Evolutionary conservation across 2,113 vertebrate genomes (phyloP).

Genomic region (Symphodus melops): DNA sequence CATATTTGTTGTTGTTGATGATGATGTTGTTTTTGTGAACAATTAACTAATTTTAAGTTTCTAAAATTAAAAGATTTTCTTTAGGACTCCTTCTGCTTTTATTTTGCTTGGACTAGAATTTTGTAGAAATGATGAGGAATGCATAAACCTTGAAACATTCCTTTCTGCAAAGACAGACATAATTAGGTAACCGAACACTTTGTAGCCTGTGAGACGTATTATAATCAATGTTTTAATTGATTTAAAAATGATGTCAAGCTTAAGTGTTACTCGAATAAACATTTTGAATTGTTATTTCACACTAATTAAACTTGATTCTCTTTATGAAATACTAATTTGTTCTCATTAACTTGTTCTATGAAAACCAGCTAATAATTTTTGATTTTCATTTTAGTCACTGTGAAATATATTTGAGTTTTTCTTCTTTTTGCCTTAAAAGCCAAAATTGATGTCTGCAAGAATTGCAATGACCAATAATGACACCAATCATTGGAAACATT

Average conservation of each 20-base stretch:
- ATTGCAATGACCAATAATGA: background rate
- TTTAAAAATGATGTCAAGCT: background rate
- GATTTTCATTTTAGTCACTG: background rate
- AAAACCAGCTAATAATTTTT: background rate
- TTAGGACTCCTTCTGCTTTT: background rate
- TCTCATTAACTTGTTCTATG: background rate
- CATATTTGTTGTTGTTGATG: too few species aligned
- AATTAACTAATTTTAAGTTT: too few species aligned
- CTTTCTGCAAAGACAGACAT: background rate
- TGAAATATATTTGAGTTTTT: background rate
- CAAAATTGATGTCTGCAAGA: background rate
- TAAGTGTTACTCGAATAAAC: background rate
- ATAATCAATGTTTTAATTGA: background rate
- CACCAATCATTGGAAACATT: background rate
- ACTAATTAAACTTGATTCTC: background rate
- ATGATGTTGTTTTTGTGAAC: too few species aligned
- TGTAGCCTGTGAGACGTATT: background rate
- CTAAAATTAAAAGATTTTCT: background rate
- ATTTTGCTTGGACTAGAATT: background rate
- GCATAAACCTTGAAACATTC: background rate
- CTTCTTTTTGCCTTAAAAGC: background rate
- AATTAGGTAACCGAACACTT: background rate
- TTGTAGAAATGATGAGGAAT: background rate
- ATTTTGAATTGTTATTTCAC: background rate
- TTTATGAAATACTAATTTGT: constrained; percentile 5